These are phyloP conservation scores for Sebastes taczanowskii DNA, from an alignment of 2,797 vertebrate species.

Conservation along the genomic window DNA sequence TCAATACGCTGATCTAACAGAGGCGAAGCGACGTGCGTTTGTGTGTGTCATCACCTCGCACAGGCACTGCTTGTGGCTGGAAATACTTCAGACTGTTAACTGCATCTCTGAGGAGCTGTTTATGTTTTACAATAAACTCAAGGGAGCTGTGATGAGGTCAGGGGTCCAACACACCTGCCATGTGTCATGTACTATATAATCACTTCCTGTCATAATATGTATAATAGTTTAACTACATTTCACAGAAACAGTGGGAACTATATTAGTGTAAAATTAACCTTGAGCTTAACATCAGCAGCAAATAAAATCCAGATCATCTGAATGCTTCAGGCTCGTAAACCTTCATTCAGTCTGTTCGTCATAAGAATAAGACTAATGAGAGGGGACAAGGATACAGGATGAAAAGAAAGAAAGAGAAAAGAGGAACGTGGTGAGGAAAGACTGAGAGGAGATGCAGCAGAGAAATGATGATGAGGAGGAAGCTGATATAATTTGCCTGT, in stretches of 20 bases:
- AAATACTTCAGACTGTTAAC: not conserved
- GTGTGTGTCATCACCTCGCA: not conserved
- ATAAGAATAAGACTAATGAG: not conserved
- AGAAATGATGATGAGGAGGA: conserved; percentile 54
- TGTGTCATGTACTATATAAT: not conserved
- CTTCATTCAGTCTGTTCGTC: not conserved
- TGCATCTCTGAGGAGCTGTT: not conserved
- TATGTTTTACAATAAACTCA: not conserved
- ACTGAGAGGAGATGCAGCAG: conserved; percentile 11
- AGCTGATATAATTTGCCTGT: conserved; percentile 72
- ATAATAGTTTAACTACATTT: not conserved
- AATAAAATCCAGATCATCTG: not conserved
- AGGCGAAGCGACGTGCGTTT: not conserved
- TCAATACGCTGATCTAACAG: conserved; percentile 14
- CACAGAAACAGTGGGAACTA: not conserved
- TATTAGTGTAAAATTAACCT: not conserved
- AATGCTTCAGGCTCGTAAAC: not conserved
- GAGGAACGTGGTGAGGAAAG: not conserved
- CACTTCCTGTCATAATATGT: not conserved
- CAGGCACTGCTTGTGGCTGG: not conserved
- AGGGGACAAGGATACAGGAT: not conserved
- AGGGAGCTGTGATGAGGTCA: not conserved
- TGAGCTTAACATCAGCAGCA: not conserved
- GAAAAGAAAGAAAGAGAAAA: not conserved
- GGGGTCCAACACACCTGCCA: not conserved